Percentiles rank a stretch among this genome's conserved stretches.
Evolutionary conservation across 2,888 invertebrate species (phyloP).

Genomic region (Cryptocephalus primarius): DNA sequence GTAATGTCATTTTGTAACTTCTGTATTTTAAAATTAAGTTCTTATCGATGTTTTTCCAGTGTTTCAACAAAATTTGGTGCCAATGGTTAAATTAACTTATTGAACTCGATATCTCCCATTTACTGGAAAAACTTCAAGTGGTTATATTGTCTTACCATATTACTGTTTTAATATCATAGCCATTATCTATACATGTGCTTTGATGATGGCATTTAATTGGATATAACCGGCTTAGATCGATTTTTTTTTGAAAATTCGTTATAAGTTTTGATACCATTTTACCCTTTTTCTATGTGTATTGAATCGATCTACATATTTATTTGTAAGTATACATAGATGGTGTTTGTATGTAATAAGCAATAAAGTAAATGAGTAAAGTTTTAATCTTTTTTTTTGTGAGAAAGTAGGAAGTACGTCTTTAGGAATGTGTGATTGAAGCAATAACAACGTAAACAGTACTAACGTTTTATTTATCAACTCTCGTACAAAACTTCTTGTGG

Average conservation of each 20-base stretch:
- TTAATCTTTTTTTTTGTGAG: too few relatives aligned
- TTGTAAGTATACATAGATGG: constrained; percentile 14
- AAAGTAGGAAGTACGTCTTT: too few relatives aligned
- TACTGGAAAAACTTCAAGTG: too few relatives aligned
- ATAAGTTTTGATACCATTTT: background rate
- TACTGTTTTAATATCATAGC: background rate
- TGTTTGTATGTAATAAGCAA: constrained; percentile 16
- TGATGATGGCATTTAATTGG: constrained; percentile 1
- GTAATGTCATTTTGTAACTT: too few relatives aligned
- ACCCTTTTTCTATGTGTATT: background rate
- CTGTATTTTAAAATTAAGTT: too few relatives aligned
- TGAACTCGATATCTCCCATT: background rate
- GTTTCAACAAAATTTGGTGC: too few relatives aligned
- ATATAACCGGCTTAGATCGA: background rate
- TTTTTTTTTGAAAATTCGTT: constrained; percentile 2
- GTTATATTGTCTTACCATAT: background rate
- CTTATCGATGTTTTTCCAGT: too few relatives aligned
- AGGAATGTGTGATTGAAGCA: too few relatives aligned
- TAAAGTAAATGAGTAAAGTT: background rate
- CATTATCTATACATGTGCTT: constrained; percentile 2
- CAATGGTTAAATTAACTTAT: background rate
- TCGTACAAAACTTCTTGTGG: too few relatives aligned
- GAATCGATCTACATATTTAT: constrained; percentile 10
- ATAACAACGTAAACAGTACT: too few relatives aligned
- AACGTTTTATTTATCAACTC: too few relatives aligned